Percentiles rank a stretch among this genome's conserved stretches.
Conservation (phyloP, 2,888 invertebrate species). For the Labia minor region DNA sequence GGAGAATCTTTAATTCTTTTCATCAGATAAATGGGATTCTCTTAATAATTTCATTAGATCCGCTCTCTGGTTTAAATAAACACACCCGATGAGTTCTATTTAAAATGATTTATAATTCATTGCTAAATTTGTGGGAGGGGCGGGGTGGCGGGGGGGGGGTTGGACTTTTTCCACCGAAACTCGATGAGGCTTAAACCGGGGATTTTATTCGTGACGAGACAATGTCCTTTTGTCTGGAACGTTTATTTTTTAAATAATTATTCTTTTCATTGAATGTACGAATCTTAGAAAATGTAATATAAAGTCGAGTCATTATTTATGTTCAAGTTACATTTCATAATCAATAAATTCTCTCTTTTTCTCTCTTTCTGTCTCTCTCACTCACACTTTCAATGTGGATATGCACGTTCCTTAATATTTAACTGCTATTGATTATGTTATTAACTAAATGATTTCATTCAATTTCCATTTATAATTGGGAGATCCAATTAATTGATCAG, state of each 20-base stretch:
- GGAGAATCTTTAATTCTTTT: constrained; percentile 24
- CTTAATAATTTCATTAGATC: not conserved
- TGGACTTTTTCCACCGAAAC: not conserved
- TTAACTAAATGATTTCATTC: not conserved
- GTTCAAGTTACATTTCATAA: not conserved
- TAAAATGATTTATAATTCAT: not conserved
- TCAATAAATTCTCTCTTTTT: not conserved
- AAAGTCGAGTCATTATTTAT: not conserved
- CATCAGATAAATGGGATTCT: not conserved
- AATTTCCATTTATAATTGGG: too few relatives aligned
- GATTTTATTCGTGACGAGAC: not conserved
- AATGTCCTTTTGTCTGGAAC: not conserved
- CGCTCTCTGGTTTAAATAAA: not conserved
- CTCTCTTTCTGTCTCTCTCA: too few relatives aligned
- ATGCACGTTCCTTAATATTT: not conserved
- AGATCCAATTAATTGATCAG: too few relatives aligned
- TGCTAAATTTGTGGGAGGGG: not conserved
- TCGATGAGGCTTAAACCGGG: not conserved
- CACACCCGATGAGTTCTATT: not conserved
- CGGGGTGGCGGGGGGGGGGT: too few relatives aligned
- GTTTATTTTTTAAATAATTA: not conserved
- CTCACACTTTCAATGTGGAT: too few relatives aligned
- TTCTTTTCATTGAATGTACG: not conserved
- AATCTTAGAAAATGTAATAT: not conserved
- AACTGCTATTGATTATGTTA: not conserved